Base-by-base conservation (phyloP, 2,888 invertebrate species). In the Cheilosia grossa region DNA sequence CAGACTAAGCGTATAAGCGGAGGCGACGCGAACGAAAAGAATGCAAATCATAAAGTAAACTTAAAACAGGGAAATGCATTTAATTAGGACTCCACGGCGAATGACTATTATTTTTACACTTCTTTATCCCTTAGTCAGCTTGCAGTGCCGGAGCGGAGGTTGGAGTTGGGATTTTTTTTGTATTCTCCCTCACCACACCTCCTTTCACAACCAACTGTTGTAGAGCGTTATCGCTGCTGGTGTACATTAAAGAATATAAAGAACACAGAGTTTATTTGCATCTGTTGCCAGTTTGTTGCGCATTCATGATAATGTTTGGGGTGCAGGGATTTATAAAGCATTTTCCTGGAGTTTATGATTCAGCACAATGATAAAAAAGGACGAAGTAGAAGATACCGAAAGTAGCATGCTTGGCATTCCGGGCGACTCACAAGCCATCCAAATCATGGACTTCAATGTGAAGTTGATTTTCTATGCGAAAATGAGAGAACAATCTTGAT, bases 21-120 rank as follows among this genome's bases (percentile, higher is more conserved):
- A 24, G 6, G 49, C 4, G 24, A 13, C 13, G 21, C 47, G 49
- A 63, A 19, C 33, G 33, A 58, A 49, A 70, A 69, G 53, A 64
- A 83, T 80, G 74, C 66, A 83, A 83, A 80, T 80, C 78, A 78
- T 69, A 78, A 77, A 79, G 53, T 64, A 70, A 79, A 79, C 66
- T 83, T 75, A 79, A 83, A 83, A 83, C 70, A 79, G 54, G 66
- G 74, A 83, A 75, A 83, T 83, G 83, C 79, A 83, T 83, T 83
- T 80, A 80, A 83, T 83, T 83, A 83, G 79, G 64, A 69, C 83
- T 83, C 42, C 70, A 64, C 24, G 53, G 54, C 37, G 54, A 79
- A 70, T 70, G 66, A 59, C 54, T 75, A 70, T 54, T 58, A 75
- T 74, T 79, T 79, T 64, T 74, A 47, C 37, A 61, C 61, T 53